These are phyloP conservation scores for Chromoteleia sp. DNA, from an alignment of 2,888 invertebrate species.

Conservation along the genomic window DNA sequence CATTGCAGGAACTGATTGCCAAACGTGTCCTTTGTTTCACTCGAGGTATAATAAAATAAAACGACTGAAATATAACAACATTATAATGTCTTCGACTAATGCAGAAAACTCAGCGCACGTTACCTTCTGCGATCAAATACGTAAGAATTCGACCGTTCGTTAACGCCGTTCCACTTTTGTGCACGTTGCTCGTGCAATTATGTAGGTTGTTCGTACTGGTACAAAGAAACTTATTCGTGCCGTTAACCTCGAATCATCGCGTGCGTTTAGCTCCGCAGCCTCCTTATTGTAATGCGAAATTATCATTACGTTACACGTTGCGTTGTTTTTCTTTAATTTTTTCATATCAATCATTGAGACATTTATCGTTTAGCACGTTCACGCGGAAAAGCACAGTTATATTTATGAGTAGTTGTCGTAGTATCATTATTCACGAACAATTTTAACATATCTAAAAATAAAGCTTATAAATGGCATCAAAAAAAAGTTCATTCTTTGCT, in stretches of 20 bases:
- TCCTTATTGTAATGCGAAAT: slow-evolving; percentile 68
- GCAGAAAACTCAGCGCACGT: slow-evolving; percentile 39
- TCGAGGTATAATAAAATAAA: neutral
- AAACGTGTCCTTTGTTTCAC: no score
- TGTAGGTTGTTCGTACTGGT: slow-evolving; percentile 80
- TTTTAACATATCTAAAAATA: no score
- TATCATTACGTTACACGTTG: slow-evolving; percentile 68
- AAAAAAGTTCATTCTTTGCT: no score
- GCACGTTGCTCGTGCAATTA: slow-evolving; percentile 78
- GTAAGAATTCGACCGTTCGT: slow-evolving; percentile 80
- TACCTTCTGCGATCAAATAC: slow-evolving; percentile 48
- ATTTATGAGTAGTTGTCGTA: neutral
- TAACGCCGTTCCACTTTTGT: slow-evolving; percentile 81
- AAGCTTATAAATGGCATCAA: no score
- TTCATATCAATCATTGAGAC: slow-evolving; percentile 36
- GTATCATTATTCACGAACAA: no score
- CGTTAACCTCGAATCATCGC: slow-evolving; percentile 76
- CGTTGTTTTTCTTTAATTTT: slow-evolving; percentile 53
- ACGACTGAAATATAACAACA: neutral
- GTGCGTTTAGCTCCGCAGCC: slow-evolving; percentile 71
- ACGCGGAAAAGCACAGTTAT: slow-evolving; percentile 38
- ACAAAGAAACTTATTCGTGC: slow-evolving; percentile 73
- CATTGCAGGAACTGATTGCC: no score
- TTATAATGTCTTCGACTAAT: neutral
- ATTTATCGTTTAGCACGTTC: slow-evolving; percentile 35